Base-by-base conservation (phyloP, 2,113 vertebrate genomes). In the Scomber scombrus region DNA sequence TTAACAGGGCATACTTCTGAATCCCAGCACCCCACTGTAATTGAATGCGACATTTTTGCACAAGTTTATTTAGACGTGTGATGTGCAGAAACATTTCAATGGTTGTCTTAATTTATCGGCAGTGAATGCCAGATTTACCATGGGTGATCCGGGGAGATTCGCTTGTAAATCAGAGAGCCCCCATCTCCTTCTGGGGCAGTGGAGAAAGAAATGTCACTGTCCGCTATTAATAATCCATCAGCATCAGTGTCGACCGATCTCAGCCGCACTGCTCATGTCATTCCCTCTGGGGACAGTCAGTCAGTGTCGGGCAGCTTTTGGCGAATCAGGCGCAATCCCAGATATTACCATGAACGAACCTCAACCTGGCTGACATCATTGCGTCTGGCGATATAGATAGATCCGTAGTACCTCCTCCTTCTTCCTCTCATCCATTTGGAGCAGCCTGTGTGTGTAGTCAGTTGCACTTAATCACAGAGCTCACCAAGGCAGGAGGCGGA, bases 301-400 rank as follows among this genome's bases (percentile, higher is more conserved):
- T 14, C 43, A 11, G 52, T 57, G 71, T 75, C 55, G 71, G 65
- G 15, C 78, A 23, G 57, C 65, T 58, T 11, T 10, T 46, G 78
- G 71, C 72, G 62, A 58, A 78, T 73, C 50, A 51, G 62, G 79
- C 63, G 63, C 76, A 80, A 47, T 75, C 67, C 71, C n/a, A 78
- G 18, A 81, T 65, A 78, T 85, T 51, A 79, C 58, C 78, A 81
- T 54, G 73, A 76, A 62, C 70, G 43, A 54, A 81, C 63, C 87
- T 62, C 64, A 90, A 84, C 85, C 91, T 91, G 92, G 89, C 94
- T 94, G 94, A 94, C 95, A 95, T 95, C 95, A 94, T 93, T 91
- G 94, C 93, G 94, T 94, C 92, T 92, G 81, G 89, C 56, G 89
- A 81, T 92, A 91, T 84, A 92, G 89, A 92, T 89, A 88, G 85